A percentile compares a stretch with the other conserved stretches of the same genome.
These are phyloP conservation scores for Leptura quadrifasciata DNA, from an alignment of 2,888 invertebrate genomes.

Conservation along the genomic window DNA sequence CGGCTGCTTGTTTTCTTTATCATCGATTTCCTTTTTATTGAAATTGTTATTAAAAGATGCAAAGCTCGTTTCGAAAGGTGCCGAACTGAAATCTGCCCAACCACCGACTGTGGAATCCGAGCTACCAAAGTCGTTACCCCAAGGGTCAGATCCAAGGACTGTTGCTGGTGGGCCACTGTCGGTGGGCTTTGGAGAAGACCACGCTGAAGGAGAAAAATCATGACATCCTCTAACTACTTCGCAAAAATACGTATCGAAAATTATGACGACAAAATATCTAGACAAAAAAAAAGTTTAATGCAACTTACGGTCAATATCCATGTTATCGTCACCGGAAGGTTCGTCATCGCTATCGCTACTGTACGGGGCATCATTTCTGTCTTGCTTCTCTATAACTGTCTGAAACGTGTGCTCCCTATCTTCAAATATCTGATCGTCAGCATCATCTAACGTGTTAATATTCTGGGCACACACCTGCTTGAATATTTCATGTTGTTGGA, in stretches of 20 bases:
- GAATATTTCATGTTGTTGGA: slow-evolving; percentile 77
- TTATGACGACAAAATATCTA: background rate
- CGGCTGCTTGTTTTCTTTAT: slow-evolving; percentile 31
- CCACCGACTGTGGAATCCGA: slow-evolving; percentile 59
- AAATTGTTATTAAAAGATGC: slow-evolving; percentile 45
- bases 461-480: slow-evolving; percentile 76
- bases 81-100: slow-evolving; percentile 74
- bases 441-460: slow-evolving; percentile 70
- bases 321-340: slow-evolving; percentile 71
- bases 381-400: slow-evolving; percentile 74
- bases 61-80: slow-evolving; percentile 65
- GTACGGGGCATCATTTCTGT: slow-evolving; percentile 70
- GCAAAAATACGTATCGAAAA: too few relatives aligned
- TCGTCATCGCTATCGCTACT: slow-evolving; percentile 75
- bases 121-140: slow-evolving; percentile 58
- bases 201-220: slow-evolving; percentile 62
- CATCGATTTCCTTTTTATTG: slow-evolving; percentile 27
- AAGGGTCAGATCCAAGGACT: slow-evolving; percentile 64
- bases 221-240: too few relatives aligned
- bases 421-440: slow-evolving; percentile 73
- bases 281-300: background rate
- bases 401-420: slow-evolving; percentile 74
- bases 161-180: slow-evolving; percentile 36
- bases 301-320: slow-evolving; percentile 74
- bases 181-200: slow-evolving; percentile 65